Base-by-base conservation (phyloP, 2,888 invertebrate genomes). In the Aricia artaxerxes region DNA sequence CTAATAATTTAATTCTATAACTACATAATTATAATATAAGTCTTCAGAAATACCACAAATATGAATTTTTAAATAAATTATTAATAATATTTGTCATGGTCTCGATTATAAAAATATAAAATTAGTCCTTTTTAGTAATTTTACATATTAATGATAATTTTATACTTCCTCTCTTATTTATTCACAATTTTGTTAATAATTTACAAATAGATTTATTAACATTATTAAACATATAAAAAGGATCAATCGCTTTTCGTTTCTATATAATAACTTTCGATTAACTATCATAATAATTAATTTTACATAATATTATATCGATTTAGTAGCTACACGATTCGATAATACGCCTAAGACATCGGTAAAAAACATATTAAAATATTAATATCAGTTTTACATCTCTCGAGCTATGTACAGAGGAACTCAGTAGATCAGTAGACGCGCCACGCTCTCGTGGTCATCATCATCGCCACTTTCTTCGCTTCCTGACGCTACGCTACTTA, bases 1-100 rank as follows among this genome's bases (percentile, higher is more conserved):
- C 90, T 85, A 92, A 92, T 93, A 92, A 93, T 93, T 93, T 92
- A 92, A 87, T 89, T 91, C 86, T 84, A 85, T 91, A 90, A 88
- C 90, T 90, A 86, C 91, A 35, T 40, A 40, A 6, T 35, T 35
- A 35, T 35, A 35, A 6, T 91, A 92, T 89, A 89, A 92, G 91
- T 91, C 91, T 91, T 89, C 82, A 87, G 88, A 82, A 87, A 88
- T 89, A 90, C 92, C 89, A 92, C 89, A 87, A 89, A 84, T 7
- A 76, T 11, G 53, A 38, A 13, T 57, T 76, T 76, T 53, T 35
- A 7, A 76, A 76, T 75, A 76, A 76, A 16, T 76, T 81, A 81
- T 79, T 75, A 87, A 86, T 24, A 24, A 24, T 24, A 24, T 84
- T 83, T 85, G 90, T 92, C 91, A 91, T 91, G 91, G 87, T 86